phyloP scores from a whole-genome alignment of 1,140 invertebrate species.

The Drosophila miranda region DNA sequence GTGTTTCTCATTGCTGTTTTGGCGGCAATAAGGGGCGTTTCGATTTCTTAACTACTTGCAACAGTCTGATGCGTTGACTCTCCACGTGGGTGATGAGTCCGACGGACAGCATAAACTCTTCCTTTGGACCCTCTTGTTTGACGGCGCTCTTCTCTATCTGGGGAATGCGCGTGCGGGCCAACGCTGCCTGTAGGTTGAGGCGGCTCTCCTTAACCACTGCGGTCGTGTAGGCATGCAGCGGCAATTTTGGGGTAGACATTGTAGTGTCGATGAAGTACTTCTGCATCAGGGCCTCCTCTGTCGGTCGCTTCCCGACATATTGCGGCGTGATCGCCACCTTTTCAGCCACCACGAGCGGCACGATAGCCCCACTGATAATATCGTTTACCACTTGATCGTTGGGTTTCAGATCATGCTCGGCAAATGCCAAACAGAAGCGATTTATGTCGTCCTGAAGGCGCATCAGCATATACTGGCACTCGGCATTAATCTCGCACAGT shows the following conservation, averaged over 20 bases:
- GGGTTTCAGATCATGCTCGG: constrained; percentile 47
- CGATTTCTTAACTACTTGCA: constrained; percentile 23
- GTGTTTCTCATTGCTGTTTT: constrained; percentile 4
- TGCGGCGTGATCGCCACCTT: constrained; percentile 23
- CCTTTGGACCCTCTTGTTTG: constrained; percentile 21
- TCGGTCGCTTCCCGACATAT: constrained; percentile 41
- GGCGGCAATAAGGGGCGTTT: constrained; percentile 3
- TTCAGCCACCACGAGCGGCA: constrained; percentile 37
- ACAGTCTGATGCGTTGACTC: constrained; percentile 20
- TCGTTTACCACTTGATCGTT: constrained; percentile 40
- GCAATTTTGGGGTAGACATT: constrained; percentile 7
- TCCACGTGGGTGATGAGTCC: constrained; percentile 57
- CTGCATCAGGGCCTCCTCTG: constrained; percentile 33
- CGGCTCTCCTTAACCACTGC: constrained; percentile 46
- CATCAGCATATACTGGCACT: constrained; percentile 64
- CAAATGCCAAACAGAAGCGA: constrained; percentile 61
- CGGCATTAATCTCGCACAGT: constrained; percentile 68
- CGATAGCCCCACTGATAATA: constrained; percentile 47
- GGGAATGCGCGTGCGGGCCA: constrained; percentile 44
- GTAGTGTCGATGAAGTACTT: constrained; percentile 49
- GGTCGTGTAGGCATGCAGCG: background rate
- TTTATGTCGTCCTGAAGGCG: constrained; percentile 65
- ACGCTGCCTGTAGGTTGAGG: constrained; percentile 50
- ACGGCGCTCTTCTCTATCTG: constrained; percentile 7
- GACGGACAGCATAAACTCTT: constrained; percentile 48